Conservation (phyloP, 1,140 invertebrate species). For the Drosophila nikananu region DNA sequence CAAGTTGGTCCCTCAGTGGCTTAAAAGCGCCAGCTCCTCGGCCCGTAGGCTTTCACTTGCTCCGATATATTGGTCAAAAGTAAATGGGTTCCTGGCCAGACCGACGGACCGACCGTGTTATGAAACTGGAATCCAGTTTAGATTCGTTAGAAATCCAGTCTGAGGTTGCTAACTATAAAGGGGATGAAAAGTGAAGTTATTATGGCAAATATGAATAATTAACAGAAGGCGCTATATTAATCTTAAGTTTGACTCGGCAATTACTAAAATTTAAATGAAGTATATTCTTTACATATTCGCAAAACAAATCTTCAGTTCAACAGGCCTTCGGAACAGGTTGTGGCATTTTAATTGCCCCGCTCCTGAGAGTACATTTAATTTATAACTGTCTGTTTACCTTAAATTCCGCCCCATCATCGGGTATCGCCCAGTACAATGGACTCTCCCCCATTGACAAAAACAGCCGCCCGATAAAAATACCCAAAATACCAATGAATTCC, state of each 20-base stretch:
- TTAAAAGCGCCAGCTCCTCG: constrained; percentile 21
- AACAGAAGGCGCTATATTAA: constrained; percentile 15
- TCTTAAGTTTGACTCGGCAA: constrained; percentile 14
- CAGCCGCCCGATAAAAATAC: constrained; percentile 6
- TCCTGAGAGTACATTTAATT: constrained; percentile 33
- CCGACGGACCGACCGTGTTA: constrained; percentile 18
- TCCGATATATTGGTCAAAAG: constrained; percentile 35
- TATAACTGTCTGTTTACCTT: constrained; percentile 35
- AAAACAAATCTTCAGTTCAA: constrained; percentile 43
- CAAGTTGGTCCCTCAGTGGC: constrained; percentile 36
- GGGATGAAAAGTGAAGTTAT: background rate
- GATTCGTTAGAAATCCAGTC: constrained; percentile 21
- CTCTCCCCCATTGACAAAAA: constrained; percentile 46
- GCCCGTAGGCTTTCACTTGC: constrained; percentile 44
- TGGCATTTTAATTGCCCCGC: constrained; percentile 36
- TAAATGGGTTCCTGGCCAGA: constrained; percentile 23
- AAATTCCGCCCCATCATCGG: constrained; percentile 26
- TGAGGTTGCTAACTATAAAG: background rate
- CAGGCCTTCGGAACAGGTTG: constrained; percentile 43
- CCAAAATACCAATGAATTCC: background rate
- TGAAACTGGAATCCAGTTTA: constrained; percentile 54
- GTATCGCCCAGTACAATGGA: constrained; percentile 41
- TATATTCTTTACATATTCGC: constrained; percentile 23
- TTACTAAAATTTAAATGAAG: constrained; percentile 33
- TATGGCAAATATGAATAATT: background rate